phyloP scores from a whole-genome alignment of 2,113 vertebrate genomes.

The Trematomus loennbergii region DNA sequence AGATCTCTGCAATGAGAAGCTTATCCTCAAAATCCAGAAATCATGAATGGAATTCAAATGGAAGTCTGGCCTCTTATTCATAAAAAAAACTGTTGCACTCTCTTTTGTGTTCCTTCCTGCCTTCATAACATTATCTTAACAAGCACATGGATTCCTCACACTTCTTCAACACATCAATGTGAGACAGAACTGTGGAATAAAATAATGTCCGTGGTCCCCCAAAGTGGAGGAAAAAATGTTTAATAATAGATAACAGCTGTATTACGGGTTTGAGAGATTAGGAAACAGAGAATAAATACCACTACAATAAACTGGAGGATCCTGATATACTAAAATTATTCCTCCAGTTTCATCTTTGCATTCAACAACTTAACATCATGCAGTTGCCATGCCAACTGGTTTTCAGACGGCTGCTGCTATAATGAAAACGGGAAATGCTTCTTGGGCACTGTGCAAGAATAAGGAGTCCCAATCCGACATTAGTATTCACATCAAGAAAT shows the following conservation, averaged over 20 bases:
- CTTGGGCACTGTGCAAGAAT: constrained; percentile 40
- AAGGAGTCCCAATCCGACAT: constrained; percentile 35
- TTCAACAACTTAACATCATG: constrained; percentile 61
- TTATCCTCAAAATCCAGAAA: constrained; percentile 58
- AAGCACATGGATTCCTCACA: neutral
- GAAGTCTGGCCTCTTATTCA: constrained; percentile 28
- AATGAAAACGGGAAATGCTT: constrained; percentile 47
- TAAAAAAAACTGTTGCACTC: neutral
- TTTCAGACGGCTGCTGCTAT: constrained; percentile 59
- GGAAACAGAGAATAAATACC: constrained; percentile 24
- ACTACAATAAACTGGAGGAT: constrained; percentile 24
- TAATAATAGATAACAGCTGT: neutral
- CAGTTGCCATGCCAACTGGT: constrained; percentile 81
- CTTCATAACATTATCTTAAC: constrained; percentile 11
- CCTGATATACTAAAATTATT: constrained; percentile 42
- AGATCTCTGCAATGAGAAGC: constrained; percentile 42
- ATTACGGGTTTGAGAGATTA: constrained; percentile 26
- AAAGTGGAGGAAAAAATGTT: neutral
- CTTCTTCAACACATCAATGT: neutral
- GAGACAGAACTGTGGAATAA: constrained; percentile 17
- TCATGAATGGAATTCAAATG: constrained; percentile 47
- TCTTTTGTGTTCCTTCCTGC: constrained; percentile 4
- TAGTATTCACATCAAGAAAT: constrained; percentile 29
- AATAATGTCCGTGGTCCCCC: neutral
- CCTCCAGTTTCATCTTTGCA: constrained; percentile 55